phyloP scores from a whole-genome alignment of 2,113 vertebrate genomes.

The Trochalopteron elliotii region DNA sequence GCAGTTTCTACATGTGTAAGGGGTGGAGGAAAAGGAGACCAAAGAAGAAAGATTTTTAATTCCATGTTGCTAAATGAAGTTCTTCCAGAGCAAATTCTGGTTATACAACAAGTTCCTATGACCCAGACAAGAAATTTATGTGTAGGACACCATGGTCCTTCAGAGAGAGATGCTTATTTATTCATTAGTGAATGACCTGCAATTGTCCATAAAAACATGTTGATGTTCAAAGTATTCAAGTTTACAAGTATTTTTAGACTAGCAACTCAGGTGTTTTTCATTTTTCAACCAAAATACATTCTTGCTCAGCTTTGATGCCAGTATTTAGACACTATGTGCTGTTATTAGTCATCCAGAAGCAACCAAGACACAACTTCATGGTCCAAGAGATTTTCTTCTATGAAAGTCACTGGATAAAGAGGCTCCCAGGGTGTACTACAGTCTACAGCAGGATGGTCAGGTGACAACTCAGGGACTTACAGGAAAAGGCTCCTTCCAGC shows the following conservation, averaged over 20 bases:
- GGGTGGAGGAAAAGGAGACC: not conserved
- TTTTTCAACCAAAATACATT: not conserved
- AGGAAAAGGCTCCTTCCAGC: constrained; percentile 98
- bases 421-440: not conserved
- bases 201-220: not conserved
- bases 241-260: not conserved
- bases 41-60: not conserved
- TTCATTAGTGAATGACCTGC: not conserved
- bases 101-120: not conserved
- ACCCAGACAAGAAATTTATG: not conserved
- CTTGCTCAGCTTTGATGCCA: not conserved
- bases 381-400: not conserved
- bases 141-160: not conserved
- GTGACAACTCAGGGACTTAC: constrained; percentile 75
- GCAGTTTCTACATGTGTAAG: not conserved
- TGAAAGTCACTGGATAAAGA: not conserved
- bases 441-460: not conserved
- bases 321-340: not conserved
- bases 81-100: not conserved
- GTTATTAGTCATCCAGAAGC: not conserved
- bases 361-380: not conserved
- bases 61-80: not conserved
- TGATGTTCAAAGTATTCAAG: not conserved
- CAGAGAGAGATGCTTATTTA: not conserved
- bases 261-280: not conserved